A percentile compares a stretch with the other conserved stretches of the same genome.
Evolutionary conservation across 2,888 invertebrate genomes (phyloP).

Genomic region (Eupithecia tripunctaria): DNA sequence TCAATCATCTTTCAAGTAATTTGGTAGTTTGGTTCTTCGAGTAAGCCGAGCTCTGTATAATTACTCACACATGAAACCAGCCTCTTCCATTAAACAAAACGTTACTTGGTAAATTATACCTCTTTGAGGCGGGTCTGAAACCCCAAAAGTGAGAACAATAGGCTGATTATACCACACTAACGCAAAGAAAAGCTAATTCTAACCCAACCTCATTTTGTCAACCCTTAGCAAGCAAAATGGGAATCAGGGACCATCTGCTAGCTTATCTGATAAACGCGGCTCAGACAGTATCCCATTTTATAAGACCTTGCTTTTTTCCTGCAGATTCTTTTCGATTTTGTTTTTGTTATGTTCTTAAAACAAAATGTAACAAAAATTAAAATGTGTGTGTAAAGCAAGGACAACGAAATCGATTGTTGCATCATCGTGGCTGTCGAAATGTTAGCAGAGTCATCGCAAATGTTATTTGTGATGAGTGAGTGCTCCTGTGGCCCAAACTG

Average conservation of each 20-base stretch:
- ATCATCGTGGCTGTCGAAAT: not conserved
- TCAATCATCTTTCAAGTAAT: not conserved
- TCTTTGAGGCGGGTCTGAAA: conserved; percentile 3
- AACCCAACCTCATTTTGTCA: conserved; percentile 12
- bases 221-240: conserved; percentile 10
- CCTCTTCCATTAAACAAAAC: not conserved
- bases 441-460: not conserved
- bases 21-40: not conserved
- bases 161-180: conserved; percentile 12
- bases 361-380: not conserved
- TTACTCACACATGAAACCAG: conserved; percentile 5
- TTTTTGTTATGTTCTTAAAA: not conserved
- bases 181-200: conserved; percentile 14
- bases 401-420: not conserved
- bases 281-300: conserved; percentile 8
- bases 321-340: not conserved
- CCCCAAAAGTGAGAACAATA: conserved; percentile 11
- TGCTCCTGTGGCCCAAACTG: not conserved
- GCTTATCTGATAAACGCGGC: conserved; percentile 49
- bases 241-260: conserved; percentile 11
- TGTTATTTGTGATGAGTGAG: not conserved
- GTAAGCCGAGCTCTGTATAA: not conserved
- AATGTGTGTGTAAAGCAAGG: not conserved
- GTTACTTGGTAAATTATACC: conserved; percentile 7
- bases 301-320: conserved; percentile 4